Evolutionary conservation across 2,797 vertebrate genomes (phyloP).

Genomic region (Chaetophractus vellerosus): DNA sequence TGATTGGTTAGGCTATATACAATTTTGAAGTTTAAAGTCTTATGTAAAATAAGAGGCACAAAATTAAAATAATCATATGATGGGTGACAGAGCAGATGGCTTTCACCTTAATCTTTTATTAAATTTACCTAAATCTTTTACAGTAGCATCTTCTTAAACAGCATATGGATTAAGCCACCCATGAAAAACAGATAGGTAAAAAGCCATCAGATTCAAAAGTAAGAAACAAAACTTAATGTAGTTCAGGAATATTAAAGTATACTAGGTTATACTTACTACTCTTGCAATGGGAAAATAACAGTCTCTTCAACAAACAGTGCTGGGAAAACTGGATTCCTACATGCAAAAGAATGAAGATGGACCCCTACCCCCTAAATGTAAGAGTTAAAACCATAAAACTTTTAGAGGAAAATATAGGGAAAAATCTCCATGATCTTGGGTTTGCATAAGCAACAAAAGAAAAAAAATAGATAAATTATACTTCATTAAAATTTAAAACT

Average conservation of each 20-base stretch:
- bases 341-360: too few species aligned
- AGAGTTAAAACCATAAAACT: too few species aligned
- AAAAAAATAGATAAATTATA: too few species aligned
- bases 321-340: too few species aligned
- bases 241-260: not conserved
- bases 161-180: not conserved
- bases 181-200: not conserved
- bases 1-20: conserved; percentile 54
- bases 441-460: too few species aligned
- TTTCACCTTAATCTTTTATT: conserved; percentile 21
- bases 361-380: too few species aligned
- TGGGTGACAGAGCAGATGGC: not conserved
- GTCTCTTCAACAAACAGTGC: too few species aligned
- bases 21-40: conserved; percentile 56
- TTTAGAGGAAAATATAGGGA: too few species aligned
- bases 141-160: not conserved
- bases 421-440: too few species aligned
- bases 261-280: not conserved
- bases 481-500: too few species aligned
- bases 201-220: not conserved
- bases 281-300: too few species aligned
- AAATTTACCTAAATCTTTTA: conserved; percentile 15
- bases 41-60: not conserved
- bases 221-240: not conserved
- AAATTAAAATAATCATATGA: conserved; percentile 44